A percentile compares a stretch with the other conserved stretches of the same genome.
Evolutionary conservation across 2,888 invertebrate species (phyloP).

Genomic region (Bugula neritina): DNA sequence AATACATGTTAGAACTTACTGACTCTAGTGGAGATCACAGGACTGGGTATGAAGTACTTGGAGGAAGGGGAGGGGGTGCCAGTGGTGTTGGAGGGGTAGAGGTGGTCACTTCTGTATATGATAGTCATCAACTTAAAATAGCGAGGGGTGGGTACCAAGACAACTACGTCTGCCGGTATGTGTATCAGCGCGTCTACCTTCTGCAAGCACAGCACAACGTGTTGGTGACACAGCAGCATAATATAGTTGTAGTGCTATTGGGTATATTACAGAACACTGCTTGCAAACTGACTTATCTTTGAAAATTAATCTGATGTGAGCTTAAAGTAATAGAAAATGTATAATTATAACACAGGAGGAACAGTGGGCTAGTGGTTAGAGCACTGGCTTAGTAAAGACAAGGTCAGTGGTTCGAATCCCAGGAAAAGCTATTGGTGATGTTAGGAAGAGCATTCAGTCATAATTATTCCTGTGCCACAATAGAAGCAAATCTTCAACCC

Average conservation of each 20-base stretch:
- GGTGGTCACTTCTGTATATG: slow-evolving; percentile 20
- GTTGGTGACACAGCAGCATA: slow-evolving; percentile 6
- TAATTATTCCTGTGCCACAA: no score
- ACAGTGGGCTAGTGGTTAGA: no score
- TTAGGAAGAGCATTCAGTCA: no score
- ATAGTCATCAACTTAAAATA: neutral
- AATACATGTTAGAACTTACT: slow-evolving; percentile 38
- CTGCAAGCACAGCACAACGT: neutral
- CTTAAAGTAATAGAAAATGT: no score
- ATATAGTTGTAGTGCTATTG: neutral
- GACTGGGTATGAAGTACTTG: slow-evolving; percentile 32
- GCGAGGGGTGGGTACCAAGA: neutral
- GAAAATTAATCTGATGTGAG: no score
- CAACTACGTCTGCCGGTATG: slow-evolving; percentile 3
- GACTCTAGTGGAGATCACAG: slow-evolving; percentile 38
- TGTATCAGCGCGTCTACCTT: slow-evolving; percentile 23
- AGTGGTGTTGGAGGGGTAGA: neutral
- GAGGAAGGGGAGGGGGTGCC: slow-evolving; percentile 29
- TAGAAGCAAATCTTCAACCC: no score
- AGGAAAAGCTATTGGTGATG: no score
- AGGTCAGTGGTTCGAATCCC: no score
- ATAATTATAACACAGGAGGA: no score
- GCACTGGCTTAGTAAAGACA: no score
- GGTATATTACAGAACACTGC: no score
- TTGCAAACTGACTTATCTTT: no score